Base-by-base conservation (phyloP, 2,888 invertebrate species). In the Amphipoea lucens region DNA sequence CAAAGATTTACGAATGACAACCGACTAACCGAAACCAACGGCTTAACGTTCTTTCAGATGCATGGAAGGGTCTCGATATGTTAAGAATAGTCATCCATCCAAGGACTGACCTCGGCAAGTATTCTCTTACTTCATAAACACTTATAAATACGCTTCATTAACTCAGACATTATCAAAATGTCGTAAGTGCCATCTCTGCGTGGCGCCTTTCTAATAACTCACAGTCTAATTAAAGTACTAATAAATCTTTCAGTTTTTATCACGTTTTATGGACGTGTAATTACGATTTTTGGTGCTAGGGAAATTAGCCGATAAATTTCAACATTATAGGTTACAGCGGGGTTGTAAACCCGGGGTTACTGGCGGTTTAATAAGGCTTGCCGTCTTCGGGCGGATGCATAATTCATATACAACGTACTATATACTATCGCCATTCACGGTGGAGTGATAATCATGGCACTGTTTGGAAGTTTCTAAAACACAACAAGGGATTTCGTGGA, bases 231-330 rank as follows among this genome's bases (percentile, higher is more conserved):
- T 84, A 84, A 82, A 79, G 70, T 68, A 74, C 82, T 80, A 82
- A 88, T 89, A 87, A 88, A 90, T 84, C 78, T 79, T 71, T 70
- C 84, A 80, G 66, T 79, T 82, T 82, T 84, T 86, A 89, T 85
- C 76, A 88, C 76, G 54, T 88, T 87, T 88, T 70, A 88, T 79
- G 81, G 62, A 67, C 76, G 72, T 82, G 84, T 87, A 86, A 88
- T 88, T 84, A 85, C 76, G 66, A 89, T 85, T 89, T 89, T 86
- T 85, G 83, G 78, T 83, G 84, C 76, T 81, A 68, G 66, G 80
- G 74, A 88, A 88, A 90, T 89, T 85, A 87, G 83, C 73, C 82
- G 79, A 89, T 89, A 90, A 90, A 90, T 88, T 89, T 88, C 74
- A 82, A 79, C 82, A 76, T 81, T 85, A 89, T 80, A 83, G 83